Base-by-base conservation (phyloP, 2,888 invertebrate species). In the Rhorus exstirpatorius region DNA sequence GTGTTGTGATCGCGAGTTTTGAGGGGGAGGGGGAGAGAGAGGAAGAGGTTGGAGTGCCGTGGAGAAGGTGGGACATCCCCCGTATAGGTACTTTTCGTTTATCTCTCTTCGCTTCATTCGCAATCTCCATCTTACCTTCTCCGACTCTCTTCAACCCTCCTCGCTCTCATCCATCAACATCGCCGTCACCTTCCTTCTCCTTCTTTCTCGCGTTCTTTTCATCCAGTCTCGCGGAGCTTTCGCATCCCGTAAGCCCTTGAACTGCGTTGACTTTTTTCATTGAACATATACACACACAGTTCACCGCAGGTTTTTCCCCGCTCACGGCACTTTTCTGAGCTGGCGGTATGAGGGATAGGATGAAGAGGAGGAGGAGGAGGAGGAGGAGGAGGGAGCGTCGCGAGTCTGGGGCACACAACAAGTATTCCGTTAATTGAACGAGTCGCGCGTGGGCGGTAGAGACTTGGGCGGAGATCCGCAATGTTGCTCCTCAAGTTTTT, bases 371-470 rank as follows among this genome's bases (percentile, higher is more conserved):
- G 85, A 81, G 83, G 81, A 14, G 76, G 41, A 83, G 63, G 61
- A 53, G 83, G 71, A 65, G 79, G 85, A 79, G 88, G 85, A 81
- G 83, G 80, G 68, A 4, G 10, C 1, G 4, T 3, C 24, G 51
- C 12, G 17, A 71, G 77, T 84, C 81, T 70, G 84, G 81, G 88
- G 89, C 88, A 89, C 89, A 89, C 90, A 90, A 90, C 75, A 61
- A 88, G 91, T 89, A 90, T 90, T 89, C 88, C 89, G 92, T 91
- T 92, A 92, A 92, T 92, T 92, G 91, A 91, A 92, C 90, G 91
- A 90, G 90, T 90, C 88, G 89, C 87, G 89, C 87, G 88, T 82
- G 83, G 84, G 80, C 74, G 81, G 70, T 61, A 72, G 71, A 61
- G 8, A 35, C 10, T 46, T 58, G 72, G 58, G 65, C 63, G 72